phyloP scores from a whole-genome alignment of 2,888 invertebrate genomes.

The Seira ritae region DNA sequence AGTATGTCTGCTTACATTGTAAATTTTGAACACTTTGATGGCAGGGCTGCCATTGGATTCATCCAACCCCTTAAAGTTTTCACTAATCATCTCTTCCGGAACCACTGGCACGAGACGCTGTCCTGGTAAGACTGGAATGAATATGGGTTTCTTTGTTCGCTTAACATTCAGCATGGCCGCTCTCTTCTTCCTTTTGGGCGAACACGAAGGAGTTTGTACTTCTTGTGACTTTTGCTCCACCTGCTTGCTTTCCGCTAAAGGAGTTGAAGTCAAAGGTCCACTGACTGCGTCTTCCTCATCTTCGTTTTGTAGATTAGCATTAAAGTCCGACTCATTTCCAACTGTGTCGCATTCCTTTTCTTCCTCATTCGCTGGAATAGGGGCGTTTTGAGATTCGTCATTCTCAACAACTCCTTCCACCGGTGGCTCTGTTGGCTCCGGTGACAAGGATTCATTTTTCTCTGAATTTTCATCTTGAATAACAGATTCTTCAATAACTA shows the following conservation, averaged over 20 bases:
- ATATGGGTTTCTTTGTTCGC: constrained; percentile 60
- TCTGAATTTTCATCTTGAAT: neutral
- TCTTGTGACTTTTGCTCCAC: constrained; percentile 62
- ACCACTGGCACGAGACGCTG: constrained; percentile 60
- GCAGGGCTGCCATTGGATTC: constrained; percentile 48
- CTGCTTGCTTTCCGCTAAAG: constrained; percentile 22
- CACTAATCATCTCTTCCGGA: constrained; percentile 51
- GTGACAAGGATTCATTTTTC: neutral
- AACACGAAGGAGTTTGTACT: constrained; percentile 60
- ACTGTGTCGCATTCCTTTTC: neutral
- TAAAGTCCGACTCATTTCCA: constrained; percentile 42
- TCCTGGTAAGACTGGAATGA: constrained; percentile 61
- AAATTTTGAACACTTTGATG: constrained; percentile 66
- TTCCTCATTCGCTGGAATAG: neutral
- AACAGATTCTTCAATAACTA: neutral
- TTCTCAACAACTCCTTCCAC: neutral
- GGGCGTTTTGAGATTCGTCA: neutral
- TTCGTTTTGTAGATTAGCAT: constrained; percentile 6
- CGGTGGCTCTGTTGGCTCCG: no score
- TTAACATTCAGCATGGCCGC: constrained; percentile 64
- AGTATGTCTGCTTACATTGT: constrained; percentile 55
- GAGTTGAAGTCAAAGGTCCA: constrained; percentile 50
- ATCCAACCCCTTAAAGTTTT: constrained; percentile 29
- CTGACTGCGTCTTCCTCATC: constrained; percentile 8
- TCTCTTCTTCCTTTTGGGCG: constrained; percentile 62